A percentile compares a stretch with the other conserved stretches of the same genome.
phyloP scores from a whole-genome alignment of 2,888 invertebrate genomes.

The Melanostoma scalare region DNA sequence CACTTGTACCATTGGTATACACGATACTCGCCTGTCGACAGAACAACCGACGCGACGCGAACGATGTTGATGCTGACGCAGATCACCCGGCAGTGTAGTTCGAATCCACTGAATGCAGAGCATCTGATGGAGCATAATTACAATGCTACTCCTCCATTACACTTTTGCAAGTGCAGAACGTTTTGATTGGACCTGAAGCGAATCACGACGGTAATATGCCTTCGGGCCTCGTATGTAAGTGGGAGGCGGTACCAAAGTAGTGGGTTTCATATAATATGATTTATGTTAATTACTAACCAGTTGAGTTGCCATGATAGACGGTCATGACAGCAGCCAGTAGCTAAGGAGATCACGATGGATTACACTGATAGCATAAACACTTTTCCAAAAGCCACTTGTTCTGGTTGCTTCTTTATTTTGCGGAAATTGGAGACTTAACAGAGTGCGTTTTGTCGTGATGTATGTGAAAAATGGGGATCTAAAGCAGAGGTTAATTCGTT shows the following conservation, averaged over 20 bases:
- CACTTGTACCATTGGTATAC: slow-evolving; percentile 60
- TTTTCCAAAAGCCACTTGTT: slow-evolving; percentile 15
- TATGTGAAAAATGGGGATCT: slow-evolving; percentile 38
- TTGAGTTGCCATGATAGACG: slow-evolving; percentile 67
- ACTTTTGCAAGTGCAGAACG: slow-evolving; percentile 68
- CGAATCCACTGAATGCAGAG: slow-evolving; percentile 64
- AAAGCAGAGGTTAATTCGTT: slow-evolving; percentile 30
- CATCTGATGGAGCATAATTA: slow-evolving; percentile 69
- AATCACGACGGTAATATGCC: slow-evolving; percentile 72
- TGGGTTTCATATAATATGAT: slow-evolving; percentile 69
- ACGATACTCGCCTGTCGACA: slow-evolving; percentile 3
- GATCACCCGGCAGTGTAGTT: slow-evolving; percentile 38
- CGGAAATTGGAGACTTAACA: slow-evolving; percentile 9
- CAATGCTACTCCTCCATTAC: slow-evolving; percentile 72
- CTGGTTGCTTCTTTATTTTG: neutral
- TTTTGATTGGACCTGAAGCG: slow-evolving; percentile 71
- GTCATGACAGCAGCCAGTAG: slow-evolving; percentile 73
- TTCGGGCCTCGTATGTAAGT: slow-evolving; percentile 57
- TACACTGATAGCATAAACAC: slow-evolving; percentile 49
- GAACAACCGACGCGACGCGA: slow-evolving; percentile 1
- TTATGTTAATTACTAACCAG: slow-evolving; percentile 72
- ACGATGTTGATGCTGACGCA: slow-evolving; percentile 34
- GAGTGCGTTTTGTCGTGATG: neutral
- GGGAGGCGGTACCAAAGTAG: slow-evolving; percentile 68
- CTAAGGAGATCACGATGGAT: slow-evolving; percentile 69